These are phyloP conservation scores for Lasioglossum zephyrum DNA, from an alignment of 2,888 invertebrate genomes.

Conservation along the genomic window DNA sequence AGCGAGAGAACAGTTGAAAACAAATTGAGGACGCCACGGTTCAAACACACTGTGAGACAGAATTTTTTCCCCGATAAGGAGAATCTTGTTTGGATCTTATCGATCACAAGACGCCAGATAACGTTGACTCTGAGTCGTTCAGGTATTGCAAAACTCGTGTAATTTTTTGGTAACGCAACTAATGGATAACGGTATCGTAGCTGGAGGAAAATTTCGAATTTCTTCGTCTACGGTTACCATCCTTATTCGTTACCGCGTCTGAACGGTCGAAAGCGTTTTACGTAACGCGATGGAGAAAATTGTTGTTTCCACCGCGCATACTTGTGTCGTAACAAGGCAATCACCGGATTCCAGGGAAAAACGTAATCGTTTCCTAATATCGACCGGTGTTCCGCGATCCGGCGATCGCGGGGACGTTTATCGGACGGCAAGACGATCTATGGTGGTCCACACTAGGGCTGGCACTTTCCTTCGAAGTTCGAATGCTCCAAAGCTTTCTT, in stretches of 20 bases:
- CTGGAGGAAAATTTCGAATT: conserved; percentile 24
- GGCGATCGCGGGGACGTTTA: background rate
- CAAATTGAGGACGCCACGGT: conserved; percentile 10
- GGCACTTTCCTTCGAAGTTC: too few species aligned
- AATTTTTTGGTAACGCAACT: background rate
- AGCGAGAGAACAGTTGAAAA: conserved; percentile 55
- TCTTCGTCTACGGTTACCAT: conserved; percentile 13
- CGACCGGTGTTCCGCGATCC: conserved; percentile 8
- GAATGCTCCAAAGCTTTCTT: too few species aligned
- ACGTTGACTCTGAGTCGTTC: background rate
- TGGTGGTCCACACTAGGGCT: background rate
- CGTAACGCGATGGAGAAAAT: conserved; percentile 37
- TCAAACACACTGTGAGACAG: background rate
- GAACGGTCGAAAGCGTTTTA: conserved; percentile 39
- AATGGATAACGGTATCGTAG: background rate
- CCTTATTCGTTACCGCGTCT: background rate
- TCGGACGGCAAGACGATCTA: background rate
- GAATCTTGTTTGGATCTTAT: background rate
- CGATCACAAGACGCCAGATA: background rate
- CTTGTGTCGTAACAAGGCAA: conserved; percentile 1
- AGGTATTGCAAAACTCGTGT: background rate
- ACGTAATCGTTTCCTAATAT: conserved; percentile 39
- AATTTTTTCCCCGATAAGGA: background rate
- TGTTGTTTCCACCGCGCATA: conserved; percentile 7
- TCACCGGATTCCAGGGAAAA: conserved; percentile 24